phyloP scores from a whole-genome alignment of 1,140 invertebrate species.

The Euschistus heros region DNA sequence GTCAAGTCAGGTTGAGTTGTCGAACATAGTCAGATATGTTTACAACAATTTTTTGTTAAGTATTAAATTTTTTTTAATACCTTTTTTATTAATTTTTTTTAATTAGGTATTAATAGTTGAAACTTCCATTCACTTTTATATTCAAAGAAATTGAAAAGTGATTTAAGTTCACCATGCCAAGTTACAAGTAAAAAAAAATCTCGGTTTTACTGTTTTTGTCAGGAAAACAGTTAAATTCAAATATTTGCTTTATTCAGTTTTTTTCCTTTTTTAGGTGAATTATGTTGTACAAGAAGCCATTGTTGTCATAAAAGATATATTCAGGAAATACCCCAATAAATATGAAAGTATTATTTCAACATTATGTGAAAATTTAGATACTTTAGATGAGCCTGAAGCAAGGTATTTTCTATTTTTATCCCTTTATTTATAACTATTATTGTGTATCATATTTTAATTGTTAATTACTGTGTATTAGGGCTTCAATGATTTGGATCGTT shows the following conservation, averaged over 20 bases:
- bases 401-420: slow-evolving; percentile 36
- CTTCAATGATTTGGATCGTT: slow-evolving; percentile 99
- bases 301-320: slow-evolving; percentile 99
- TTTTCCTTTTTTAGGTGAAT: slow-evolving; percentile 54
- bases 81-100: no score
- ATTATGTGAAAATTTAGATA: slow-evolving; percentile 97
- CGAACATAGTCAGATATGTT: no score
- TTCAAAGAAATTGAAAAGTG: no score
- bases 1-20: no score
- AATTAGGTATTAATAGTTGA: no score
- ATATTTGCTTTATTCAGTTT: background rate
- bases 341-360: slow-evolving; percentile 99
- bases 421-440: background rate
- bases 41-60: no score
- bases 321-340: slow-evolving; percentile 99
- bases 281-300: slow-evolving; percentile 99
- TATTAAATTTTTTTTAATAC: no score
- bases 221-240: no score
- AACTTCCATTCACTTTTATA: no score
- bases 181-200: no score
- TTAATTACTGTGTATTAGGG: slow-evolving; percentile 41
- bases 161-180: no score
- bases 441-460: slow-evolving; percentile 14
- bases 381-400: slow-evolving; percentile 97
- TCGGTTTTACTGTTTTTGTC: no score